Percentiles rank a stretch among this genome's conserved stretches.
Evolutionary conservation across 2,113 vertebrate species (phyloP).

Genomic region (Coturnix japonica): DNA sequence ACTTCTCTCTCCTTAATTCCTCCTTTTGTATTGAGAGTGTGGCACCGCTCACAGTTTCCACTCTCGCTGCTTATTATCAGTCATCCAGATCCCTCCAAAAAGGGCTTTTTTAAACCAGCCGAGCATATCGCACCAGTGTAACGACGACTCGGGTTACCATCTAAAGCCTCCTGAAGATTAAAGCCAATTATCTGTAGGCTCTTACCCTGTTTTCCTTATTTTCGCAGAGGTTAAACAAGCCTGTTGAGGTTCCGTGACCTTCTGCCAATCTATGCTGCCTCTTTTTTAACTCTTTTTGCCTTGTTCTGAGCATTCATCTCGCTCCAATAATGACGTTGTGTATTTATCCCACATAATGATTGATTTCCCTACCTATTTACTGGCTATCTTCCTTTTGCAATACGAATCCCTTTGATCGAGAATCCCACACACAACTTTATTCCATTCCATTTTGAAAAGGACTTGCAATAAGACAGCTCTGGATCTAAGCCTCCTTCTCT

Average conservation of each 20-base stretch:
- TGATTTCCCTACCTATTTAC: accelerated
- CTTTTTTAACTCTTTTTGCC: neutral
- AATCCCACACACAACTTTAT: neutral
- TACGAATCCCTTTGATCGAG: neutral
- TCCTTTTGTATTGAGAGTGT: neutral
- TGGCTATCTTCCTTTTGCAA: neutral
- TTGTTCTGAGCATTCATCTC: neutral
- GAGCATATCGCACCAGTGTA: neutral
- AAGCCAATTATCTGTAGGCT: slow-evolving; percentile 11
- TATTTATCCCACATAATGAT: neutral
- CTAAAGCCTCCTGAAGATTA: neutral
- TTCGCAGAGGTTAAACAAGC: neutral
- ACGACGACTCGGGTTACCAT: neutral
- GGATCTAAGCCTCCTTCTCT: neutral
- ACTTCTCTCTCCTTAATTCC: neutral
- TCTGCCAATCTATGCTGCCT: neutral
- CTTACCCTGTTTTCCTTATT: neutral
- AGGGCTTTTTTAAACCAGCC: neutral
- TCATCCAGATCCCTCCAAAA: neutral
- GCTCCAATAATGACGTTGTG: accelerated
- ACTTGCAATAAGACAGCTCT: neutral
- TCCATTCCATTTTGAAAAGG: neutral
- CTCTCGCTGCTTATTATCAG: neutral
- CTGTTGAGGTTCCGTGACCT: neutral
- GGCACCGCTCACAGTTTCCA: neutral